Base-by-base conservation (phyloP, 2,797 vertebrate genomes). In the Emys orbicularis region DNA sequence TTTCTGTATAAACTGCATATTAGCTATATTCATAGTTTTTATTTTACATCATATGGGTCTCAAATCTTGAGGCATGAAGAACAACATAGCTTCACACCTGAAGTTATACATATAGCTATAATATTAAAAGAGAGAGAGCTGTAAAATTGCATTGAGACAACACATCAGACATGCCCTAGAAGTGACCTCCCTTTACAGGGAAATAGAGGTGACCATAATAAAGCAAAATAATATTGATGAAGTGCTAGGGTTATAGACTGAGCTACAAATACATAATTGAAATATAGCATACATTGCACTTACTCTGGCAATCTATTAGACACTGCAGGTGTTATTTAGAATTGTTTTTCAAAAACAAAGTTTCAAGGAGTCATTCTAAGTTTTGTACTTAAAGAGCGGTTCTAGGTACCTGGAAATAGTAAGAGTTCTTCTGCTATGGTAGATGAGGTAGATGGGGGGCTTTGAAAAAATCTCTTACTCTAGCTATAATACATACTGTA, bases 1-100 rank as follows among this genome's bases (percentile, higher is more conserved):
- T 81, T 95, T 92, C 87, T 92, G 49, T 79, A 74, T 94, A 89
- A 94, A 83, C 85, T 50, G 11, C 13, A 44, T 84, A 34, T 95
- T 95, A 95, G 31, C 84, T 41, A 83, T 10, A 12, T 68, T 93
- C 81, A 18, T 65, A 86, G 86, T 92, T 95, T 80, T 41, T 90
- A 1, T 84, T 94, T 92, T 65, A 65, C 12, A 0, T 3, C 0
- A 90, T 86, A 57, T 74, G 89, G 68, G 8, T 10, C 61, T 91
- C 81, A 83, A 81, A 96, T 95, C 68, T 86, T 79, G 59, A 94
- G 81, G n/a, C 79, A 37, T 88, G 41, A 85, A 65, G 37, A 94
- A 27, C 56, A 93, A 54, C 88, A 96, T 49, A 44, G 92, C 84
- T 57, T 29, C 25, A 52, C 83, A 76, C 83, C 25, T 88, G 74